A percentile compares a stretch with the other conserved stretches of the same genome.
phyloP scores from a whole-genome alignment of 2,888 invertebrate species.

The Mesoligia furuncula region DNA sequence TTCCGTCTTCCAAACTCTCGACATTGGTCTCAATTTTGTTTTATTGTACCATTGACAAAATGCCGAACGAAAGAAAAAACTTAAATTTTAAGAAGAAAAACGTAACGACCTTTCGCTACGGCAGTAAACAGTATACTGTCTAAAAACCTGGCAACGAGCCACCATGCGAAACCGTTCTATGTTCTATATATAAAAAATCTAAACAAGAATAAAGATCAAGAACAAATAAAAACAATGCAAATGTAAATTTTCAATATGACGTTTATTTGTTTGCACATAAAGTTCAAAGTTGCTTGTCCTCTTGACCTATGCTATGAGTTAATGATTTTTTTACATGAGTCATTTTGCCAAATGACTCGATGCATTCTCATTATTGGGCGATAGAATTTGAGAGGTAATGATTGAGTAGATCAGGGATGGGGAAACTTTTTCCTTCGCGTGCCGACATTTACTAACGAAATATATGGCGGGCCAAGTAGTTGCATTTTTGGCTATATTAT shows the following conservation, averaged over 20 bases:
- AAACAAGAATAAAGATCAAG: slow-evolving; percentile 69
- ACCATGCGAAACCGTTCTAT: slow-evolving; percentile 73
- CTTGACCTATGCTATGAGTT: slow-evolving; percentile 35
- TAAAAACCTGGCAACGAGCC: slow-evolving; percentile 77
- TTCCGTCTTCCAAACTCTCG: slow-evolving; percentile 56
- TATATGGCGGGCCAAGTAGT: too few species aligned
- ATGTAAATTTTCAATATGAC: slow-evolving; percentile 38
- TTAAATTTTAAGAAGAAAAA: slow-evolving; percentile 17
- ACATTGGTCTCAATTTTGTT: slow-evolving; percentile 36
- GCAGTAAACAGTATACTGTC: slow-evolving; percentile 79
- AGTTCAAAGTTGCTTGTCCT: slow-evolving; percentile 57
- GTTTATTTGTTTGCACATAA: slow-evolving; percentile 42
- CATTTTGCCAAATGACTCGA: slow-evolving; percentile 53
- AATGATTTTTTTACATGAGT: slow-evolving; percentile 48
- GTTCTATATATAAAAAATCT: slow-evolving; percentile 78
- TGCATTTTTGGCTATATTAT: too few species aligned
- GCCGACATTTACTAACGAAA: too few species aligned
- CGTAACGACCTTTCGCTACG: slow-evolving; percentile 60
- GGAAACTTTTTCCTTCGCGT: too few species aligned
- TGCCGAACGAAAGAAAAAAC: slow-evolving; percentile 2
- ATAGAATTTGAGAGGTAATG: slow-evolving; percentile 49
- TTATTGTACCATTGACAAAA: slow-evolving; percentile 10
- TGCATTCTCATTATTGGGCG: slow-evolving; percentile 36
- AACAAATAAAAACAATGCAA: slow-evolving; percentile 62
- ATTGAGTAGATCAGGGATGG: too few species aligned